Evolutionary conservation across 2,888 invertebrate species (phyloP).

Genomic region (Leucophenga montana): DNA sequence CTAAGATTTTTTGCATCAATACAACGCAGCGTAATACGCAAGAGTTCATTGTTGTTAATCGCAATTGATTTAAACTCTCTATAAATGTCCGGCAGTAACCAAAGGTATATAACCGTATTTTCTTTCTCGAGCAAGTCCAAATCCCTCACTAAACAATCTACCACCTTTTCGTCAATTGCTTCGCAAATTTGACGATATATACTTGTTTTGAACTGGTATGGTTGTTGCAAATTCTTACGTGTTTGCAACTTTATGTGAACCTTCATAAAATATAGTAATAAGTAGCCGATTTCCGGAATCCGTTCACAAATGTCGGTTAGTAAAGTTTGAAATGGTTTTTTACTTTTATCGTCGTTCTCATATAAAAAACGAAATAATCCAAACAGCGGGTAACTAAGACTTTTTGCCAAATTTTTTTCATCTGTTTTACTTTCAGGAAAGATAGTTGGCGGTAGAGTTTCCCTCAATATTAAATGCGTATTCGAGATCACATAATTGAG

Average conservation of each 20-base stretch:
- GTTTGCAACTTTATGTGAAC: constrained; percentile 79
- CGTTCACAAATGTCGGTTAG: constrained; percentile 85
- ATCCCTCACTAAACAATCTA: constrained; percentile 77
- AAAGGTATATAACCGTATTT: constrained; percentile 90
- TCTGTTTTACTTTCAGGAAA: constrained; percentile 77
- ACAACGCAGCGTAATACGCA: constrained; percentile 91
- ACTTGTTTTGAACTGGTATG: constrained; percentile 84
- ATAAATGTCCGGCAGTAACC: constrained; percentile 94
- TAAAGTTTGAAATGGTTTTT: constrained; percentile 85
- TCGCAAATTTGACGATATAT: constrained; percentile 93
- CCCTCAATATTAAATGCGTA: constrained; percentile 68
- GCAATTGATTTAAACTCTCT: constrained; percentile 90
- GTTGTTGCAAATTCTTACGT: constrained; percentile 74
- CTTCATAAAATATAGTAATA: constrained; percentile 91
- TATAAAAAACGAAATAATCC: constrained; percentile 89
- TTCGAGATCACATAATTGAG: constrained; percentile 72
- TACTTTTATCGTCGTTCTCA: constrained; percentile 81
- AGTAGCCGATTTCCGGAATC: constrained; percentile 86
- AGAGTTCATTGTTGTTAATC: constrained; percentile 88
- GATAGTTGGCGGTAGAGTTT: constrained; percentile 70
- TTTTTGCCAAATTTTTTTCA: constrained; percentile 80
- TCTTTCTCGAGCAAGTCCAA: constrained; percentile 91
- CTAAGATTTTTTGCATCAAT: constrained; percentile 93
- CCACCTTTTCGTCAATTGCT: constrained; percentile 78
- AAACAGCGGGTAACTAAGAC: constrained; percentile 88